Percentiles rank a stretch among this genome's conserved stretches.
Evolutionary conservation across 2,797 vertebrate genomes (phyloP).

Genomic region (Tokudaia muenninki): DNA sequence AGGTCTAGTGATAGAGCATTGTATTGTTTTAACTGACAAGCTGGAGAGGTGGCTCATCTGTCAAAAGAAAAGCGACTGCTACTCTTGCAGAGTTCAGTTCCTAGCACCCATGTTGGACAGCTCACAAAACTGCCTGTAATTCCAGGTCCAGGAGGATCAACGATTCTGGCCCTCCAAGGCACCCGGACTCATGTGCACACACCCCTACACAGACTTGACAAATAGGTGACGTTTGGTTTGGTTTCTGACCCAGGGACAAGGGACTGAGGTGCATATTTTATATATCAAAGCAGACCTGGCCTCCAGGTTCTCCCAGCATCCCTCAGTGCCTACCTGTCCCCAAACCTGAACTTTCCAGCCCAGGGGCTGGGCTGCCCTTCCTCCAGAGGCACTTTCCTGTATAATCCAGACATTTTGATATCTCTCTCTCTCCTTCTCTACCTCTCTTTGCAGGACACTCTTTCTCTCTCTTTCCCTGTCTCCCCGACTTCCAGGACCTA

Average conservation of each 20-base stretch:
- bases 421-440: background rate
- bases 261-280: background rate
- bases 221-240: background rate
- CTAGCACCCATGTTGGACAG: background rate
- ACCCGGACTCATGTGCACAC: background rate
- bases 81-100: background rate
- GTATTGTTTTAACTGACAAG: background rate
- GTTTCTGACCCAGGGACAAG: too few species aligned
- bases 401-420: background rate
- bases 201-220: background rate
- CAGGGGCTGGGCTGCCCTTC: background rate
- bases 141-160: background rate
- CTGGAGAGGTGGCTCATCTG: too few species aligned
- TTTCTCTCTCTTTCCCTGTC: background rate
- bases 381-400: too few species aligned
- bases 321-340: background rate
- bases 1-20: too few species aligned
- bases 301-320: background rate
- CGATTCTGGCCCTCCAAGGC: background rate
- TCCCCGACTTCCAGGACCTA: background rate
- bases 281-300: background rate
- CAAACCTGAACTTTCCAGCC: background rate
- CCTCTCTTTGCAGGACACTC: background rate
- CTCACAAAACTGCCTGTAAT: background rate
- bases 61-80: background rate